Conservation (phyloP, 1,140 invertebrate genomes). For the Chrysomallon squamiferum region DNA sequence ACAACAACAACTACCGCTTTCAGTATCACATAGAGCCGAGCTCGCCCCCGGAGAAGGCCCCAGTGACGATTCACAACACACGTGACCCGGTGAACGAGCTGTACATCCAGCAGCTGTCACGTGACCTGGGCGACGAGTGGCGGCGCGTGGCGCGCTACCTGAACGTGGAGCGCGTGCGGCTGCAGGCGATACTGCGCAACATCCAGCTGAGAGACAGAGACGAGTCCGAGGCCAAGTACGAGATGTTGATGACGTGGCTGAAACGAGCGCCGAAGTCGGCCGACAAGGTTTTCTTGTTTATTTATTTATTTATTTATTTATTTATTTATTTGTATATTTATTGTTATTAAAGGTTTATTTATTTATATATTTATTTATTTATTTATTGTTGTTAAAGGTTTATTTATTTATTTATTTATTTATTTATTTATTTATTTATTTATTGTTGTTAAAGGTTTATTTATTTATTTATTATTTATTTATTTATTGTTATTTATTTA, state of each 20-base stretch:
- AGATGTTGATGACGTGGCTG: slow-evolving; percentile 59
- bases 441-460: background rate
- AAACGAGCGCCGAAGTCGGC: slow-evolving; percentile 50
- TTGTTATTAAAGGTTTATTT: background rate
- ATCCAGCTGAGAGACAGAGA: slow-evolving; percentile 22
- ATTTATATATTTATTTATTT: background rate
- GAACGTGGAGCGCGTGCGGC: slow-evolving; percentile 36
- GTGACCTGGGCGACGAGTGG: slow-evolving; percentile 55
- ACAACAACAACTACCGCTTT: slow-evolving; percentile 12
- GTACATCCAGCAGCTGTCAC: slow-evolving; percentile 37
- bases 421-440: background rate
- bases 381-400: background rate
- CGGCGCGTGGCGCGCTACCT: slow-evolving; percentile 39
- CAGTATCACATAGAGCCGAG: slow-evolving; percentile 42
- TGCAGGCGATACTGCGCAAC: slow-evolving; percentile 51
- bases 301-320: background rate
- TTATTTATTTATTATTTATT: background rate
- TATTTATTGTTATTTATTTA: too few relatives aligned
- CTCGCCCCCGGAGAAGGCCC: slow-evolving; percentile 25
- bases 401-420: background rate
- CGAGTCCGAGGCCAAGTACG: slow-evolving; percentile 44
- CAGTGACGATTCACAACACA: slow-evolving; percentile 39
- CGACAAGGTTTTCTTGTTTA: slow-evolving; percentile 43
- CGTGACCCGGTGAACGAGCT: slow-evolving; percentile 44
- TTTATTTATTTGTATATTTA: background rate